Base-by-base conservation (phyloP, 1,140 invertebrate genomes). In the Palaemon carinicauda region DNA sequence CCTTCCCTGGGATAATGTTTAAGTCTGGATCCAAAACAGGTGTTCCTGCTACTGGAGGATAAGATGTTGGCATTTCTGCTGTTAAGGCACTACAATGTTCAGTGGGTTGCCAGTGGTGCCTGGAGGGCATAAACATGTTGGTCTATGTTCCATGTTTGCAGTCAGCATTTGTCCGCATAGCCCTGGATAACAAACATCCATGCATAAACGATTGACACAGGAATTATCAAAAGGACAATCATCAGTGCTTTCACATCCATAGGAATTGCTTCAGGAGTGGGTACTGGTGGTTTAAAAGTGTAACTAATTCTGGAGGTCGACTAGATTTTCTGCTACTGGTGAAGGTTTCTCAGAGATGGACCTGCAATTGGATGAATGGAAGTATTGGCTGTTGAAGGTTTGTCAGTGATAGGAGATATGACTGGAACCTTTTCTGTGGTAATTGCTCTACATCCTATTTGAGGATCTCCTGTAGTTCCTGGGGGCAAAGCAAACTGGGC, bases 381-480 rank as follows among this genome's bases (percentile, higher is more conserved):
- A 74, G 50, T 2, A 51, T 52, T 29, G 81, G 69, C 33, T 71
- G 69, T 1, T 27, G 31, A 9, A 21, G 78, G 69, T 10, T 29
- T 21, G 21, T 86, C 82, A 56, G 50, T 60, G 53, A 86, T 53
- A 27, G 83, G 82, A 29, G 51, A 41, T 17, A 24, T 31, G 29
- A 50, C 53, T 17, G 79, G 79, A 69, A 75, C 50, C 77, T 29
- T 74, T 53, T 54, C 69, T 41, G 88, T 82, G 17, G 65, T 52
- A 19, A 83, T 69, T 15, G 93, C 91, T 2, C 94, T 93, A 91
- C 97, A 98, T 33, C 94, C 94, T 83, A 94, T 93, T 91, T 98
- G 97, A 10, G 97, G 96, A 93, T 98, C 97, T 83, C 96, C 97
- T 78, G 91, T 5, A 14, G 94, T 96, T 17, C 96, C 96, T 69